A percentile compares a stretch with the other conserved stretches of the same genome.
These are phyloP conservation scores for Iguana delicatissima DNA, from an alignment of 2,797 vertebrate species.

Conservation along the genomic window DNA sequence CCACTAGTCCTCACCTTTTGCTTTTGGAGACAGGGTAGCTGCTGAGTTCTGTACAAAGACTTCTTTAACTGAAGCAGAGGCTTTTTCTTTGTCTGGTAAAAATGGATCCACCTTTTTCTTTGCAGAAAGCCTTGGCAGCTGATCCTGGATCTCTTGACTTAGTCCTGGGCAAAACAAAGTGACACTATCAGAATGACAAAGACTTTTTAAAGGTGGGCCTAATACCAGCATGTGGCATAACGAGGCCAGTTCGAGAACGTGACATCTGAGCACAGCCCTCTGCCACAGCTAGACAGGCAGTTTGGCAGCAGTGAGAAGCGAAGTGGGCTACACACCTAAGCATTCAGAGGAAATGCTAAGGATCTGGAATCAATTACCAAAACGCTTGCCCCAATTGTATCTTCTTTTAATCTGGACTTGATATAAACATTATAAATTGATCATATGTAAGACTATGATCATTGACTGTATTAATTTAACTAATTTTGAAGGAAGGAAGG, in stretches of 20 bases:
- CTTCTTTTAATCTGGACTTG: too few species aligned
- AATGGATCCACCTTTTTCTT: background rate
- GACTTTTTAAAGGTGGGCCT: background rate
- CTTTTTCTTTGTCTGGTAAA: background rate
- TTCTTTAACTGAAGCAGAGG: background rate
- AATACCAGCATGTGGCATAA: too few species aligned
- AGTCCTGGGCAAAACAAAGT: background rate
- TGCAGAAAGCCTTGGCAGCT: background rate
- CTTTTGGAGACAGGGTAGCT: background rate
- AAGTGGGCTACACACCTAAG: background rate
- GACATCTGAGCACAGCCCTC: too few species aligned
- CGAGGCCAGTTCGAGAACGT: too few species aligned
- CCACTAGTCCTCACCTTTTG: slow-evolving; percentile 32
- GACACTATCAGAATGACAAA: background rate
- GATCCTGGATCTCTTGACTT: background rate
- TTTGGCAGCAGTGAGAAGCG: background rate
- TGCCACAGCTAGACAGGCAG: too few species aligned
- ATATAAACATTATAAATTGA: too few species aligned
- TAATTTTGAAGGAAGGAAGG: too few species aligned
- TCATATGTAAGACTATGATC: background rate
- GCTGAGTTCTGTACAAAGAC: background rate
- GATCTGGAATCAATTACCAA: too few species aligned
- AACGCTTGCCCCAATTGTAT: too few species aligned
- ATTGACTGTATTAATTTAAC: too few species aligned
- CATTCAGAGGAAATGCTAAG: background rate